A percentile compares a stretch with the other conserved stretches of the same genome.
Conservation (phyloP, 2,113 vertebrate species). For the Mellivora capensis region DNA sequence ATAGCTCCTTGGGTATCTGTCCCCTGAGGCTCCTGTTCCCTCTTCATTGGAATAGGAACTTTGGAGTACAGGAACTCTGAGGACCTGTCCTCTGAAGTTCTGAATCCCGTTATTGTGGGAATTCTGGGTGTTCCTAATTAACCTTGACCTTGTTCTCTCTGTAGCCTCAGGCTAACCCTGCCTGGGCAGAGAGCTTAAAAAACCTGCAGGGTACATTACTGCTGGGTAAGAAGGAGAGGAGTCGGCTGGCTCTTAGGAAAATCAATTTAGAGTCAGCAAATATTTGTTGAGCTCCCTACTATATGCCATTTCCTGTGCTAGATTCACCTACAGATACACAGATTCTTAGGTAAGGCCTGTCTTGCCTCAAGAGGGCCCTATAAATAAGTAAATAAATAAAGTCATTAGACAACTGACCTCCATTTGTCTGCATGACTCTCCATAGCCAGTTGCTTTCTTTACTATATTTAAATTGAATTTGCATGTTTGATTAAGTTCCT, state of each 20-base stretch:
- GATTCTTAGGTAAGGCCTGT: background rate
- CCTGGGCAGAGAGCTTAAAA: background rate
- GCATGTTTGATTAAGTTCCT: conserved; percentile 27
- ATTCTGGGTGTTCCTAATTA: conserved; percentile 51
- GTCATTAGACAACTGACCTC: background rate
- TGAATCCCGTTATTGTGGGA: background rate
- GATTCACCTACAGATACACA: background rate
- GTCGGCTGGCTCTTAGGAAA: background rate
- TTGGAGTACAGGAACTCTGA: background rate
- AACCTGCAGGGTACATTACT: background rate
- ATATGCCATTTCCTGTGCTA: background rate
- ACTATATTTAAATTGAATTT: conserved; percentile 39
- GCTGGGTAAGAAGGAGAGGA: background rate
- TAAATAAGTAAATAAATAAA: conserved; percentile 23
- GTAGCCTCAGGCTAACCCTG: conserved; percentile 6
- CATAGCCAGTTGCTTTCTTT: background rate
- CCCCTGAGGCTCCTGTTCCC: background rate
- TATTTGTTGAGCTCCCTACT: background rate
- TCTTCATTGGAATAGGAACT: background rate
- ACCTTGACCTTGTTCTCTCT: conserved; percentile 47
- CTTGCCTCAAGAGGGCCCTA: background rate
- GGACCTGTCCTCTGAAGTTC: conserved; percentile 33
- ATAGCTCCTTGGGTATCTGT: background rate
- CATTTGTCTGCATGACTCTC: background rate
- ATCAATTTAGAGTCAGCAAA: background rate